Conservation (phyloP, 2,113 vertebrate genomes). For the Oplegnathus fasciatus region DNA sequence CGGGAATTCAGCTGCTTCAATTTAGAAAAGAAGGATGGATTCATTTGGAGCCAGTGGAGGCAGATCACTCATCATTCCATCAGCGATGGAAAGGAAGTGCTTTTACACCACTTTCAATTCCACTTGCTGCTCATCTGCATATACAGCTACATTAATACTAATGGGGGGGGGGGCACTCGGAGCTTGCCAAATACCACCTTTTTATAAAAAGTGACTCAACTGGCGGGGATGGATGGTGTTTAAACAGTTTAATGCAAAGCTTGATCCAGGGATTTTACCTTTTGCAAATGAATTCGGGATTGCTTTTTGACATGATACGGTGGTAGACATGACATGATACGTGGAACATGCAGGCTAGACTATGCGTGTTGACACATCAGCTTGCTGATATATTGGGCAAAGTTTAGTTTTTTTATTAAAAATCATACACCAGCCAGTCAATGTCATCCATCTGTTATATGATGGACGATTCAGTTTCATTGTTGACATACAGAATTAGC, state of each 20-base stretch:
- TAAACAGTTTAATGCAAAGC: slow-evolving; percentile 8
- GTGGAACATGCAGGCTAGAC: background rate
- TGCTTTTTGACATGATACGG: slow-evolving; percentile 5
- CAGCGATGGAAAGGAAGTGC: slow-evolving; percentile 19
- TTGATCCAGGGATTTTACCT: background rate
- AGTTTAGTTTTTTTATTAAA: background rate
- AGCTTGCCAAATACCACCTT: background rate
- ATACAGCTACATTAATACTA: slow-evolving; percentile 26
- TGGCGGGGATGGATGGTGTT: background rate
- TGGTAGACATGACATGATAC: background rate
- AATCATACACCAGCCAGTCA: background rate
- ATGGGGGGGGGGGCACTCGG: background rate
- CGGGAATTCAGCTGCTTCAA: slow-evolving; percentile 41
- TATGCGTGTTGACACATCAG: background rate
- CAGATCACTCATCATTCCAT: slow-evolving; percentile 59
- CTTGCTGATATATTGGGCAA: background rate
- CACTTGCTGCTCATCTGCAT: slow-evolving; percentile 49
- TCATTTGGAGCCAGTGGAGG: slow-evolving; percentile 42
- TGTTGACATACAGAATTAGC: background rate
- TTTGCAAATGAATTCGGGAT: background rate
- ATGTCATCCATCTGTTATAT: background rate
- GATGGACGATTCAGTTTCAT: background rate
- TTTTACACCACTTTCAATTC: slow-evolving; percentile 42
- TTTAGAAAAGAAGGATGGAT: slow-evolving; percentile 54
- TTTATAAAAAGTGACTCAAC: slow-evolving; percentile 15